Evolutionary conservation across 2,888 invertebrate species (phyloP).

Genomic region (Ametastegia equiseti): DNA sequence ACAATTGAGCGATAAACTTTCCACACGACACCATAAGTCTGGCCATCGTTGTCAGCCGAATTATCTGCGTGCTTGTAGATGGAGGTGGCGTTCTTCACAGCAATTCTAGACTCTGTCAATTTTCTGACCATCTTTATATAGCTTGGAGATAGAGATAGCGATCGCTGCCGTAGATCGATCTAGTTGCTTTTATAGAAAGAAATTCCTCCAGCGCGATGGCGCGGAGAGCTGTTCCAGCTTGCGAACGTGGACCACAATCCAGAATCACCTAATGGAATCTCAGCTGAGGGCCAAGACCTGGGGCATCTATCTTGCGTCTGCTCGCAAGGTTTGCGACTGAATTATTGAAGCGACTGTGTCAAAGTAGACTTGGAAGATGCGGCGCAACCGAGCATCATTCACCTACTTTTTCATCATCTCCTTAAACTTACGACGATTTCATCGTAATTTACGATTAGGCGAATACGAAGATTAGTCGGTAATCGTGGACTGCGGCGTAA

Average conservation of each 20-base stretch:
- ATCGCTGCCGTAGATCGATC: neutral
- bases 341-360: constrained; percentile 19
- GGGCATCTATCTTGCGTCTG: neutral
- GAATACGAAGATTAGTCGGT: neutral
- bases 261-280: constrained; percentile 30
- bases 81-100: neutral
- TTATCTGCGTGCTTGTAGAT: no score
- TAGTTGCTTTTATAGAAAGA: neutral
- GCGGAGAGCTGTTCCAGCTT: neutral
- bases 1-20: no score
- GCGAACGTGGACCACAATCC: neutral
- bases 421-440: neutral
- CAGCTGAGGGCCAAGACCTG: constrained; percentile 2
- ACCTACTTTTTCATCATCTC: neutral
- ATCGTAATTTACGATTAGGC: no score
- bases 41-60: no score
- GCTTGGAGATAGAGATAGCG: neutral
- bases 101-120: no score
- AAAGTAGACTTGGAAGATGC: neutral
- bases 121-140: no score
- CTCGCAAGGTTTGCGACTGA: neutral
- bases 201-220: neutral
- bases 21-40: no score
- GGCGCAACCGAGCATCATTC: neutral
- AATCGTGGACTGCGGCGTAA: neutral